phyloP scores from a whole-genome alignment of 2,888 invertebrate species.

The Trilocha varians region DNA sequence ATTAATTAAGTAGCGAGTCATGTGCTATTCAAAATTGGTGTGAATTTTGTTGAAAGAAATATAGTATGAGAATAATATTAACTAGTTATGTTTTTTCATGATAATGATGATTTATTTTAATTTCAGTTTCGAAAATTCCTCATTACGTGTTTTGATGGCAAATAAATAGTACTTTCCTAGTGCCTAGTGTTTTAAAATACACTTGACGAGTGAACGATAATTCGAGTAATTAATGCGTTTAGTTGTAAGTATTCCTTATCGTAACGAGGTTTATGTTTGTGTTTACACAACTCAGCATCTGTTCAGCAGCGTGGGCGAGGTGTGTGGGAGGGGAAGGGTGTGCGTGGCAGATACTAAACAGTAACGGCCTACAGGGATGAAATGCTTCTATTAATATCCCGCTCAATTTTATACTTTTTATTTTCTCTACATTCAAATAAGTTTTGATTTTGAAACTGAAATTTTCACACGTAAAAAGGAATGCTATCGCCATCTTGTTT shows the following conservation, averaged over 20 bases:
- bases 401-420: background rate
- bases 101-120: too few species aligned
- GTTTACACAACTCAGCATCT: conserved; percentile 45
- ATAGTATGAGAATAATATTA: too few species aligned
- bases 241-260: conserved; percentile 21
- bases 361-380: background rate
- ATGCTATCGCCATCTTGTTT: background rate
- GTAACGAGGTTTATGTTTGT: conserved; percentile 33
- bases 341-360: conserved; percentile 3
- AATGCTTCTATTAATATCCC: background rate
- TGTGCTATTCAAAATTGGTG: too few species aligned
- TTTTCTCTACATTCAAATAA: background rate
- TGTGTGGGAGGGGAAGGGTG: conserved; percentile 10
- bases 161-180: too few species aligned
- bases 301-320: conserved; percentile 16
- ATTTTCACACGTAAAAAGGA: background rate
- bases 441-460: background rate
- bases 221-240: conserved; percentile 17
- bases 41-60: too few species aligned
- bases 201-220: conserved; percentile 6
- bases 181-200: background rate
- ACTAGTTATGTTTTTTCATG: too few species aligned
- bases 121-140: too few species aligned
- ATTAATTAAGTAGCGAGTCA: too few species aligned
- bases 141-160: too few species aligned